These are phyloP conservation scores for Halesus radiatus DNA, from an alignment of 1,140 invertebrate genomes.

Conservation along the genomic window DNA sequence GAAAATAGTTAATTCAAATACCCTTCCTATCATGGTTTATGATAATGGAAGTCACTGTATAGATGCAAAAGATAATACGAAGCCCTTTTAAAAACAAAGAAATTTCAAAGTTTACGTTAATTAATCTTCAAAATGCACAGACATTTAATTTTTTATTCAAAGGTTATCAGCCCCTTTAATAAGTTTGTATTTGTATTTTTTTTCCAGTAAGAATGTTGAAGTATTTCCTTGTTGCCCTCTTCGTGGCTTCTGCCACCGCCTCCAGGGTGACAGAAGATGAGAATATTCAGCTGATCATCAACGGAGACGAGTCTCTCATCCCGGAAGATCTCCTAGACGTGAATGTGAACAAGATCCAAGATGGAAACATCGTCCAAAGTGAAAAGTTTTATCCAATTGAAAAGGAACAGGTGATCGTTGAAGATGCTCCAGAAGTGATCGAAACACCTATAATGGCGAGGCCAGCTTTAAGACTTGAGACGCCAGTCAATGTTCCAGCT, in stretches of 20 bases:
- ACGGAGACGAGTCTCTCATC: slow-evolving; percentile 28
- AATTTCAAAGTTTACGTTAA: too few species aligned
- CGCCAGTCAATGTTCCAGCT: background rate
- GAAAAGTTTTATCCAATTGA: slow-evolving; percentile 38
- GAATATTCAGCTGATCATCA: slow-evolving; percentile 27
- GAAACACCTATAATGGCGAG: background rate
- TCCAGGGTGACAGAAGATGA: slow-evolving; percentile 9
- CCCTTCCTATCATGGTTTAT: background rate
- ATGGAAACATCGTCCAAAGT: slow-evolving; percentile 9
- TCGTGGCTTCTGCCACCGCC: background rate
- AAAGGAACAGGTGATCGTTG: background rate
- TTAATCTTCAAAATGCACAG: too few species aligned
- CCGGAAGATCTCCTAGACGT: slow-evolving; percentile 26
- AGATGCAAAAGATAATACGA: too few species aligned
- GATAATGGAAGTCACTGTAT: background rate
- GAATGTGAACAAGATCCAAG: slow-evolving; percentile 33
- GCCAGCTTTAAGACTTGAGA: background rate
- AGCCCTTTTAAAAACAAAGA: too few species aligned
- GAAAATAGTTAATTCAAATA: background rate
- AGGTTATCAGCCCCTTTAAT: too few species aligned
- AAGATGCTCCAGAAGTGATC: background rate
- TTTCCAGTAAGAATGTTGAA: slow-evolving; percentile 32
- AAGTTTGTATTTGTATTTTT: too few species aligned
- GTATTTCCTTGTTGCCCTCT: slow-evolving; percentile 2
- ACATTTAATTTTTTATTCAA: background rate